Conservation (phyloP, 2,888 invertebrate genomes). For the Andrena haemorrhoa region DNA sequence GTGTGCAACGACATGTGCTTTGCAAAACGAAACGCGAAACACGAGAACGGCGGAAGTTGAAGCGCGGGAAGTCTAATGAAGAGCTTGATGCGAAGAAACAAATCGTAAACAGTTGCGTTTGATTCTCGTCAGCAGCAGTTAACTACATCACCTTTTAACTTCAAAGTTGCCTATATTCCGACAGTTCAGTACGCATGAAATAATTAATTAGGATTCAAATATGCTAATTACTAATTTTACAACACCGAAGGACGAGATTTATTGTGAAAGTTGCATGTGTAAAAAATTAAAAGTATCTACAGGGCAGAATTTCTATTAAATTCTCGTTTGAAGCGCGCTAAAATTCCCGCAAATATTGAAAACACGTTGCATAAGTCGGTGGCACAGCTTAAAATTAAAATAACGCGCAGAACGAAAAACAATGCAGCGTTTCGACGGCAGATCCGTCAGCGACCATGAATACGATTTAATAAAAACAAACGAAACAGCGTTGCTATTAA, state of each 20-base stretch:
- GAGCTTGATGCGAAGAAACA: neutral
- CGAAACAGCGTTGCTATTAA: slow-evolving; percentile 17
- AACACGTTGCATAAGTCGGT: neutral
- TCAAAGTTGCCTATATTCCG: no score
- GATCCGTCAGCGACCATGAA: slow-evolving; percentile 13
- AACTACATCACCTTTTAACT: no score
- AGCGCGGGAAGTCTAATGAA: neutral
- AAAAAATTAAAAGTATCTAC: no score
- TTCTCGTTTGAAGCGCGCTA: neutral
- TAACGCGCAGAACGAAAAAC: slow-evolving; percentile 1
- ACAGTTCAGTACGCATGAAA: no score
- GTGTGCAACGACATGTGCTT: neutral
- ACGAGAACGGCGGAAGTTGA: neutral
- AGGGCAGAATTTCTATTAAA: neutral
- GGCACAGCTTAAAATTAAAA: neutral
- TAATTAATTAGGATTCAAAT: no score
- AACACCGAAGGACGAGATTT: no score
- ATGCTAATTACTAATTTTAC: no score
- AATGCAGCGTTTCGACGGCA: neutral
- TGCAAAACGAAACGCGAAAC: neutral
- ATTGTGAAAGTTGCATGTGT: no score
- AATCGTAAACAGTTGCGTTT: no score
- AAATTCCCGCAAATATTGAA: neutral
- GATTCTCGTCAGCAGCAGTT: no score
- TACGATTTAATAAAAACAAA: slow-evolving; percentile 32